Conservation (phyloP, 2,888 invertebrate genomes). For the Eledone cirrhosa region DNA sequence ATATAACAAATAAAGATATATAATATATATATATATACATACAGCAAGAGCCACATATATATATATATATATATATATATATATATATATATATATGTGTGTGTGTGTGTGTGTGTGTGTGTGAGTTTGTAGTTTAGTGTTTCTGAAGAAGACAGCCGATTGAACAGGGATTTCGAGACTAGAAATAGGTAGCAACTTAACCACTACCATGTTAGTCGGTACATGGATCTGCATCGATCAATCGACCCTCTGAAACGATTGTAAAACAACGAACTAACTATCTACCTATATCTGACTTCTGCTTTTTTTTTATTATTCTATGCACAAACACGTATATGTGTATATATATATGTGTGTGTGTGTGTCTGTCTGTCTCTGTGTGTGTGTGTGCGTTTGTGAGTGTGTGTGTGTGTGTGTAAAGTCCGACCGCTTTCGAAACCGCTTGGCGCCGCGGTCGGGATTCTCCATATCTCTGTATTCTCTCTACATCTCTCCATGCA, state of each 20-base stretch:
- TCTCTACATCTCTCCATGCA: too few species aligned
- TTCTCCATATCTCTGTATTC: neutral
- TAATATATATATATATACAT: neutral
- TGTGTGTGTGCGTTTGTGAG: neutral
- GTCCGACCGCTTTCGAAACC: neutral
- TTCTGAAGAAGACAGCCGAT: neutral
- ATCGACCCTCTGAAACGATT: too few species aligned
- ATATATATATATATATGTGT: neutral
- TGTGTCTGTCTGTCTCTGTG: neutral
- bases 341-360: neutral
- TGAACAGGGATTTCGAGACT: too few species aligned
- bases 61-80: constrained; percentile 6
- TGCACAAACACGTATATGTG: neutral
- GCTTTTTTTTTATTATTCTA: too few species aligned
- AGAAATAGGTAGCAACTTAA: too few species aligned
- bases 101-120: neutral
- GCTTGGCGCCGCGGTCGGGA: neutral
- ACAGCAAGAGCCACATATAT: neutral
- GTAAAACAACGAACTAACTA: too few species aligned
- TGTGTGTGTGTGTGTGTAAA: neutral
- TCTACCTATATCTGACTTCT: too few species aligned
- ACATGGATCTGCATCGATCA: too few species aligned
- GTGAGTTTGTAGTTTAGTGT: neutral
- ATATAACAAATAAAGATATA: neutral
- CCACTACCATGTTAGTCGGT: too few species aligned